Percentiles rank a stretch among this genome's conserved stretches.
These are phyloP conservation scores for Bombylius discolor DNA, from an alignment of 2,888 invertebrate genomes.

Conservation along the genomic window DNA sequence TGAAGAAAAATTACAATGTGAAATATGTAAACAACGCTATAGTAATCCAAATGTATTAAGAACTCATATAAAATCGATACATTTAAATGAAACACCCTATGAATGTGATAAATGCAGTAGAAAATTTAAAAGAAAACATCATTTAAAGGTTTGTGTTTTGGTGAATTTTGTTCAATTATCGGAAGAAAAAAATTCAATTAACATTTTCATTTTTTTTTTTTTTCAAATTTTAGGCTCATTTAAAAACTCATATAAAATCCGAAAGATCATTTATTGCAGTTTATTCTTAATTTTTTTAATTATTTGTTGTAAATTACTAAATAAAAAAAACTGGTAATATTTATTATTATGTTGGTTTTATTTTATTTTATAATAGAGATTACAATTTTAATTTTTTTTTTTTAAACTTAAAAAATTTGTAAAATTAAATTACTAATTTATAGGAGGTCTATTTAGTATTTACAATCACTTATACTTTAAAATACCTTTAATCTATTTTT, in stretches of 20 bases:
- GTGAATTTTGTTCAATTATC: not conserved
- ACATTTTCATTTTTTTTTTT: not conserved
- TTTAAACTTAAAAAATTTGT: no score
- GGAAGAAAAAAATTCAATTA: not conserved
- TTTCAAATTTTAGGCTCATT: constrained; percentile 2
- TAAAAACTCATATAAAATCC: constrained; percentile 1
- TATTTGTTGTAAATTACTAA: no score
- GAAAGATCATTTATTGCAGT: not conserved
- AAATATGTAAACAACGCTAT: constrained; percentile 21
- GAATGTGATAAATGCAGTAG: constrained; percentile 21
- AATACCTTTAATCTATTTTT: no score
- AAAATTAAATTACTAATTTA: no score
- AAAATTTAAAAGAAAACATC: constrained; percentile 24
- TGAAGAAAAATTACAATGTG: constrained; percentile 20
- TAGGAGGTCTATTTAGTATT: no score
- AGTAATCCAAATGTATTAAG: constrained; percentile 22
- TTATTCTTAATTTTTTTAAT: no score
- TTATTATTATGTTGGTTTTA: no score
- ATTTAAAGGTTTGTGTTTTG: constrained; percentile 17
- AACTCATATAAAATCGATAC: constrained; percentile 21
- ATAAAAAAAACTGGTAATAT: no score
- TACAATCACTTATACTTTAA: no score
- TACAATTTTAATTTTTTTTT: no score
- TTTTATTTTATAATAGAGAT: no score
- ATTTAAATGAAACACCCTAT: constrained; percentile 18